Percentiles rank a stretch among this genome's conserved stretches.
These are phyloP conservation scores for Nymphalis polychloros DNA, from an alignment of 2,888 invertebrate genomes.

Conservation along the genomic window DNA sequence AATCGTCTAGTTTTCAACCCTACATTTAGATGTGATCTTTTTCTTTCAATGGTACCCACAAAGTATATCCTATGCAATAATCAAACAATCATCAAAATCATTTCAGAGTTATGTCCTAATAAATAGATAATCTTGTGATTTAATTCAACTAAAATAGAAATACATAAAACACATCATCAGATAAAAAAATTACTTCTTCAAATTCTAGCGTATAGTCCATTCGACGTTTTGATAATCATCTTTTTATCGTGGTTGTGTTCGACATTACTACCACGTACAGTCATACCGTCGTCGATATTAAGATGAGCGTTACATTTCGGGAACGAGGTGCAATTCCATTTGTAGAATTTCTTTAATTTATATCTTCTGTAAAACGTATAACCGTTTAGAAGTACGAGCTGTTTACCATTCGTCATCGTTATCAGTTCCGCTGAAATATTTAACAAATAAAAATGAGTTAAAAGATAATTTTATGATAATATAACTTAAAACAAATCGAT, in stretches of 20 bases:
- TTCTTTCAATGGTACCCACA: too few relatives aligned
- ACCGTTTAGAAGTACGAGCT: constrained; percentile 35
- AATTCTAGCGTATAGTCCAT: constrained; percentile 26
- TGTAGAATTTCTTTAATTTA: constrained; percentile 17
- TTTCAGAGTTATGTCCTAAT: too few relatives aligned
- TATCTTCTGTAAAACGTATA: constrained; percentile 44
- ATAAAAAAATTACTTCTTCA: background rate
- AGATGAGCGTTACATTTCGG: constrained; percentile 37
- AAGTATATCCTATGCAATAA: too few relatives aligned
- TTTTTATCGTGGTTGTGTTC: constrained; percentile 30
- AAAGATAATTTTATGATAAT: background rate
- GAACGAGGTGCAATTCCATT: constrained; percentile 42
- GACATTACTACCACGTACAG: constrained; percentile 18
- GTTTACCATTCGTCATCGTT: constrained; percentile 45
- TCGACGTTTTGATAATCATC: constrained; percentile 13
- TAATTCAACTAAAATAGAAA: too few relatives aligned
- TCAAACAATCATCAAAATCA: too few relatives aligned
- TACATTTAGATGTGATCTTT: too few relatives aligned
- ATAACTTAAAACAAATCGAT: too few relatives aligned
- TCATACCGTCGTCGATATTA: constrained; percentile 27
- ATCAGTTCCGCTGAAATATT: constrained; percentile 39
- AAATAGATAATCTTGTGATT: too few relatives aligned
- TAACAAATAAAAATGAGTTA: background rate
- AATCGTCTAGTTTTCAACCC: too few relatives aligned
- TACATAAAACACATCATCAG: background rate